Conservation (phyloP, 2,888 invertebrate species). For the Lepidocyrtinus sp. region DNA sequence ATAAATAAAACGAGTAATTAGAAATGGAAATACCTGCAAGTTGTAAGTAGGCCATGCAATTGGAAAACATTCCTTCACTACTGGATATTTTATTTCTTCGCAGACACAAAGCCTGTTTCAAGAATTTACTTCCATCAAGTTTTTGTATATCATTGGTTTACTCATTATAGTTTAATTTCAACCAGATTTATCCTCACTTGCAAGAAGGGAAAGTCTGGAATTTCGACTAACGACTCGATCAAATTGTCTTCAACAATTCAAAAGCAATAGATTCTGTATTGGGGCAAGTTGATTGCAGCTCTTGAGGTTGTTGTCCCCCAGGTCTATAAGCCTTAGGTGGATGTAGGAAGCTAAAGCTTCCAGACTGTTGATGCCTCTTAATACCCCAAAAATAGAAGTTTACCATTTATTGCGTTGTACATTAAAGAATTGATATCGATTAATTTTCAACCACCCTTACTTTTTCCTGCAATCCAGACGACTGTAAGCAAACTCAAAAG, state of each 20-base stretch:
- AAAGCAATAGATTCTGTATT: constrained; percentile 34
- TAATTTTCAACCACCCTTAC: too few relatives aligned
- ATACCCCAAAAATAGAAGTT: not conserved
- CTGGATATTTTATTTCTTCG: constrained; percentile 39
- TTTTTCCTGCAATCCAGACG: constrained; percentile 48
- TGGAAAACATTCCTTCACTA: constrained; percentile 45
- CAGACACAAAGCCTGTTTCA: constrained; percentile 44
- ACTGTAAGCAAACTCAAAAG: constrained; percentile 60
- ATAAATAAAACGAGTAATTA: too few relatives aligned
- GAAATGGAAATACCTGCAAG: constrained; percentile 50
- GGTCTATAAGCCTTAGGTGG: constrained; percentile 48
- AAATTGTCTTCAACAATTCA: constrained; percentile 40
- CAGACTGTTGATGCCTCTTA: constrained; percentile 35
- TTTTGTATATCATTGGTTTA: too few relatives aligned
- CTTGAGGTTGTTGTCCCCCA: constrained; percentile 48
- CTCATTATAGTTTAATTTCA: too few relatives aligned
- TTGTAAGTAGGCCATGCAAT: constrained; percentile 51
- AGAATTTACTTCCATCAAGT: too few relatives aligned
- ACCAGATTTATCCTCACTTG: constrained; percentile 36
- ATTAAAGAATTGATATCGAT: too few relatives aligned
- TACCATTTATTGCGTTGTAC: too few relatives aligned
- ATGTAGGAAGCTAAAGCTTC: constrained; percentile 45
- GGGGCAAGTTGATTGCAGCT: constrained; percentile 30
- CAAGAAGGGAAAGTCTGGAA: constrained; percentile 53
- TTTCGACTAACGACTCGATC: constrained; percentile 36